Base-by-base conservation (phyloP, 2,113 vertebrate genomes). In the Argyrosomus japonicus region DNA sequence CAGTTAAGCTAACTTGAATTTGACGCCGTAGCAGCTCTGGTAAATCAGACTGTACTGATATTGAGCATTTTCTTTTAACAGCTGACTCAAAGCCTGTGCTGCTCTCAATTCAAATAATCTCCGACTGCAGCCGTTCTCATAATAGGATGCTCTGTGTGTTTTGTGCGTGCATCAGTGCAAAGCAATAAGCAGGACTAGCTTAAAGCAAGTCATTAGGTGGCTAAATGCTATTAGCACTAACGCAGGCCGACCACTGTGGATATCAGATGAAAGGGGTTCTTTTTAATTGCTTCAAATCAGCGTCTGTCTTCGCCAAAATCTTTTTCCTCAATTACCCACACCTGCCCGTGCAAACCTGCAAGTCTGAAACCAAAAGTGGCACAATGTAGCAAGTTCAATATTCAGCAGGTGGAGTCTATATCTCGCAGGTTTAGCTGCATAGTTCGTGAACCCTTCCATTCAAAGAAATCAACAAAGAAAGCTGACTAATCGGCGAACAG, bases 401-500 rank as follows among this genome's bases (percentile, higher is more conserved):
- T 84, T 77, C 64, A 72, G 81, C 87, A 92, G 86, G 87, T 88
- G 88, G 78, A 90, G 78, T 61, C n/a, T 63, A 36, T 76, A 77
- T 73, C 72, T 88, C 67, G 1, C 80, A 84, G 81, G 72, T 92
- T 84, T 61, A 80, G 90, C 68, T 21, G 47, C 78, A 60, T 50
- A 81, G 83, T 87, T 90, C 83, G 51, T 64, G 77, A 90, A 86
- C 88, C 65, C 72, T 36, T 78, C 87, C 73, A 77, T 91, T 89
- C 70, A 91, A 68, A 75, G 82, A 75, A 78, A 88, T 84, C 83
- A 88, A 93, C 84, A 93, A 90, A 93, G 89, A 84, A 77, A 85
- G 84, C 88, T 77, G 91, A 88, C 83, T 91, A 91, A 92, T 88
- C 72, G 69, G 80, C 25, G 83, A 77, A 68, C 56, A 63, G 84